Base-by-base conservation (phyloP, 2,888 invertebrate genomes). In the Ectemnius continuus region DNA sequence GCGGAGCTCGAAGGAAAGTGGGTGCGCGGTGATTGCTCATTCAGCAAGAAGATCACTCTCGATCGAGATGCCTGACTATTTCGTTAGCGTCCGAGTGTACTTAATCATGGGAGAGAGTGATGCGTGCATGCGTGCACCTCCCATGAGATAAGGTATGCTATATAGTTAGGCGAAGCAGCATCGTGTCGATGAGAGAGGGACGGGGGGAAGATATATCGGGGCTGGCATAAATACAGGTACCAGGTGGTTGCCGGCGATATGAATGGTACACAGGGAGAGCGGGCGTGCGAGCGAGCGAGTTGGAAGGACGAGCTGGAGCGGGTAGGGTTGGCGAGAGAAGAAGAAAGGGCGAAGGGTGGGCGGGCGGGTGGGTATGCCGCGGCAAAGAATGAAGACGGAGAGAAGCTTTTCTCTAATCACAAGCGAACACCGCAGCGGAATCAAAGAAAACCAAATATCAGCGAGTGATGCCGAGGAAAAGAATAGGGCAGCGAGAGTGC, bases 401-500 rank as follows among this genome's bases (percentile, higher is more conserved):
- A 64, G 74, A 70, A 74, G 81, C 70, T 83, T 79, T 73, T 83
- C 81, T 79, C 80, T 85, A 85, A 85, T 84, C 78, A 85, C 79
- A 67, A 73, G 63, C 76, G 71, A 80, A 80, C 65, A 64, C 63
- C 76, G 70, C 69, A 48, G 71, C 48, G 72, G 77, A 84, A 81
- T 82, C 78, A 83, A 85, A 83, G 84, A 81, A 85, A 84, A 84
- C 79, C 75, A 78, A 84, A 84, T 85, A 84, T 84, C 77, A 78
- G 72, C 74, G 79, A 79, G 78, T 67, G 70, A 77, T 76, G 73
- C 62, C 56, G 73, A 76, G 73, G 52, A 67, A 80, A 75, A 76
- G 76, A 82, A 82, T 80, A 73, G 77, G 77, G 75, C 71, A 75
- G 48, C 67, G 61, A 14, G 52, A 52, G 52, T 16, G 52, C 14